Conservation (phyloP, 2,113 vertebrate genomes). For the Nothobranchius furzeri region DNA sequence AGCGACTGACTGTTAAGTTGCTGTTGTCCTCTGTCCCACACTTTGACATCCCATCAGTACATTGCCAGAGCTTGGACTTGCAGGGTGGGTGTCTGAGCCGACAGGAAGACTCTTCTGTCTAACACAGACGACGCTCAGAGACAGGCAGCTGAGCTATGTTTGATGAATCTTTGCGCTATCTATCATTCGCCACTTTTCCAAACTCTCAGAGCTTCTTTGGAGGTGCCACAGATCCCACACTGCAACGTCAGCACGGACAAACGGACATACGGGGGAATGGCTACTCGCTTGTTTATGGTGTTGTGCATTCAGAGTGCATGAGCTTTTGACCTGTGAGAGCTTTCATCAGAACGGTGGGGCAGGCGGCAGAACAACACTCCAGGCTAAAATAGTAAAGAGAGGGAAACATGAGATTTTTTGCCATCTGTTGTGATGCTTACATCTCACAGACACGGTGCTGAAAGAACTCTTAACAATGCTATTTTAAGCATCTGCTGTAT, state of each 20-base stretch:
- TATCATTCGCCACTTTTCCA: conserved; percentile 65
- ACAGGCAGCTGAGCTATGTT: conserved; percentile 46
- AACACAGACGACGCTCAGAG: conserved; percentile 38
- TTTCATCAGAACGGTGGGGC: conserved; percentile 41
- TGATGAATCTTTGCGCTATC: conserved; percentile 63
- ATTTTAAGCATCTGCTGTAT: conserved; percentile 53
- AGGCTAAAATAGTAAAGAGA: conserved; percentile 65
- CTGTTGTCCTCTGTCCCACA: conserved; percentile 18
- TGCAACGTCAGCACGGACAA: conserved; percentile 51
- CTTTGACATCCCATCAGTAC: conserved; percentile 33
- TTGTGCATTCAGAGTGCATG: conserved; percentile 40
- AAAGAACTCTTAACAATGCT: conserved; percentile 58
- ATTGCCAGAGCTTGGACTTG: conserved; percentile 41
- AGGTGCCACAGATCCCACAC: conserved; percentile 59
- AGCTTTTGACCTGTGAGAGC: conserved; percentile 61
- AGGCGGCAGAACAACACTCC: conserved; percentile 61
- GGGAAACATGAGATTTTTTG: conserved; percentile 59
- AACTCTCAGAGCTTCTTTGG: conserved; percentile 46
- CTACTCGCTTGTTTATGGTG: conserved; percentile 59
- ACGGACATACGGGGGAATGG: conserved; percentile 35
- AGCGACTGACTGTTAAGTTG: conserved; percentile 36
- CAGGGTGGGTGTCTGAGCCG: conserved; percentile 30
- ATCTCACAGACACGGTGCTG: conserved; percentile 41
- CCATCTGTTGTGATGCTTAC: conserved; percentile 65
- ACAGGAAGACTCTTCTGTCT: conserved; percentile 48